phyloP scores from a whole-genome alignment of 2,113 vertebrate genomes.

The Microtus oregoni region DNA sequence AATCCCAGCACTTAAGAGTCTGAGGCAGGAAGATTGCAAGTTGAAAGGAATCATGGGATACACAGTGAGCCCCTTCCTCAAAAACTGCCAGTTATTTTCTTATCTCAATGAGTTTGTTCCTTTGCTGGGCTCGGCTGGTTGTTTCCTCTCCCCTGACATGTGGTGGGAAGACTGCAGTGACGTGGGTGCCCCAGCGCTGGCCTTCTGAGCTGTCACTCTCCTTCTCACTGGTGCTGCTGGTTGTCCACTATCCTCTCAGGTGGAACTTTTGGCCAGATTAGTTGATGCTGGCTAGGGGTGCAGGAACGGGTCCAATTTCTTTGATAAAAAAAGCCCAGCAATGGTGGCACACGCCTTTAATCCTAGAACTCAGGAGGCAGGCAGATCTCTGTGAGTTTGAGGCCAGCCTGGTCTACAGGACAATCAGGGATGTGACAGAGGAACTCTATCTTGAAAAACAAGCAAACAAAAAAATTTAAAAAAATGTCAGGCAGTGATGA shows the following conservation, averaged over 20 bases:
- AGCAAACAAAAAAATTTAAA: no score
- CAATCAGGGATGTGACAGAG: no score
- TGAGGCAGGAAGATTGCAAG: not conserved
- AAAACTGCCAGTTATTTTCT: not conserved
- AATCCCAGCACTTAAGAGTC: not conserved
- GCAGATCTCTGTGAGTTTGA: not conserved
- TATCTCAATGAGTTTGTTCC: not conserved
- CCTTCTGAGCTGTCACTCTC: accelerated
- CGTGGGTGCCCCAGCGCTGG: not conserved
- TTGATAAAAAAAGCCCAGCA: not conserved
- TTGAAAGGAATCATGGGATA: not conserved
- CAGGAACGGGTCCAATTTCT: not conserved
- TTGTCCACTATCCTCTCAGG: not conserved
- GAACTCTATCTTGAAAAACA: no score
- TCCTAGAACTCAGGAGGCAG: not conserved
- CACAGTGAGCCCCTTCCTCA: not conserved
- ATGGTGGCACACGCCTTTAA: not conserved
- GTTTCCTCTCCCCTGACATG: not conserved
- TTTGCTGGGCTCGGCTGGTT: not conserved
- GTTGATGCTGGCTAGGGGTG: not conserved
- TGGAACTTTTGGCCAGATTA: not conserved
- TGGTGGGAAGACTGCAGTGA: not conserved
- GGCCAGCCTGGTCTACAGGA: not conserved
- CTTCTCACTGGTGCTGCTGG: not conserved
- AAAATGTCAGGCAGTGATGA: no score